Base-by-base conservation (phyloP, 2,113 vertebrate genomes). In the Cavia porcellus region DNA sequence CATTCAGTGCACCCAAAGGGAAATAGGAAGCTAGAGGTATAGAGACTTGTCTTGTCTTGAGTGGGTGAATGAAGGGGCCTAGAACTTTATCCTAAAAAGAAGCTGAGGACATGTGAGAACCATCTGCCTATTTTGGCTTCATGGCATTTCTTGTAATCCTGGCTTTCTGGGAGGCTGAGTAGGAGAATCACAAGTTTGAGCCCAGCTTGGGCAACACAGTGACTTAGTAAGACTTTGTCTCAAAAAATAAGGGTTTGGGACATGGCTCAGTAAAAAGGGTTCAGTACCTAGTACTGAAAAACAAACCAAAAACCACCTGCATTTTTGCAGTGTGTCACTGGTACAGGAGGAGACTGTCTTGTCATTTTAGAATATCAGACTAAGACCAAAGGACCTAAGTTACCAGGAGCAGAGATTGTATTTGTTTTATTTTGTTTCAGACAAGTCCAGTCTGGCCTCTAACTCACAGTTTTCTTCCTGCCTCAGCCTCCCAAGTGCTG, bases 361-460 rank as follows among this genome's bases (percentile, higher is more conserved):
- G 68, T 90, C 66, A 47, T 93, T 96, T 96, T 61, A 81, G 81
- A 57, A 57, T 62, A 25, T n/a, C 62, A n/a, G n/a, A 59, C 59
- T 24, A 42, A 62, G 42, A 25, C 42, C 62, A 38, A 38, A 25
- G 38, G 47, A 84, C 5, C 12, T 10, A 28, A 70, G 62, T 64
- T 30, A 59, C 32, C 64, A 66, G 75, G 74, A 72, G 47, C 38
- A 83, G 86, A 91, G 47, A 7, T 50, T 79, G 62, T 17, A 25
- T 79, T 91, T 91, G n/a, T 92, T 86, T 42, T 68, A 35, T 68
- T 35, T 74, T 74, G 72, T 74, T 74, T 42, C 5, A 30, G 75
- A 17, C 55, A 19, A 15, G 55, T 57, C 15, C 17, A 57, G 55
- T 15, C 55, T 57, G 55, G 55, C 17, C 55, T 19, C 55, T 57